Percentiles rank a stretch among this genome's conserved stretches.
These are phyloP conservation scores for Dendrophyllia cribrosa DNA, from an alignment of 64 coral and sea anemone genomes.

Conservation along the genomic window DNA sequence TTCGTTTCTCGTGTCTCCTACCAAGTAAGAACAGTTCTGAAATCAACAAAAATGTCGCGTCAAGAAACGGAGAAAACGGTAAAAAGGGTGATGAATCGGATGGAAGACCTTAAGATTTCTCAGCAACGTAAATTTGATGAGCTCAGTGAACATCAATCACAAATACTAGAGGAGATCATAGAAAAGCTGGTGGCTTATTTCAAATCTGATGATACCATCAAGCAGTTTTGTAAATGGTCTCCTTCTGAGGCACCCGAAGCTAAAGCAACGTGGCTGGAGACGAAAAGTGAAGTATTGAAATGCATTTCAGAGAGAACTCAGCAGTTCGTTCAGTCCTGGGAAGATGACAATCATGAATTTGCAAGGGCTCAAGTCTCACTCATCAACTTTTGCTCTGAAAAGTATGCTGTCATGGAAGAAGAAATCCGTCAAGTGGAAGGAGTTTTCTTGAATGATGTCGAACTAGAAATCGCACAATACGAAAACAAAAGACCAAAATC, in stretches of 20 bases:
- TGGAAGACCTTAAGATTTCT: not conserved
- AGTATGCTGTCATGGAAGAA: slow-evolving; percentile 8
- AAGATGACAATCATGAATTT: not conserved
- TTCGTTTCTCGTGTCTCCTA: not conserved
- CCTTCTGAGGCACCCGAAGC: not conserved
- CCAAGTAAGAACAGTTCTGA: not conserved
- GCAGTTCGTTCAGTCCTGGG: not conserved
- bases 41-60: not conserved
- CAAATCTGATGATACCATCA: not conserved
- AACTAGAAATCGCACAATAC: not conserved
- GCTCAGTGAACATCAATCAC: not conserved
- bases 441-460: not conserved
- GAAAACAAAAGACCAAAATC: not conserved
- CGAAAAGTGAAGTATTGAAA: not conserved
- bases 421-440: not conserved
- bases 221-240: not conserved
- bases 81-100: not conserved
- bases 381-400: not conserved
- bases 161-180: not conserved
- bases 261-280: not conserved
- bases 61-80: not conserved
- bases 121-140: not conserved
- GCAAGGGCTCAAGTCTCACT: not conserved
- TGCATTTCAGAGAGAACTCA: slow-evolving; percentile 12
- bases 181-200: not conserved